Base-by-base conservation (phyloP, 2,113 vertebrate species). In the Ciconia maguari region DNA sequence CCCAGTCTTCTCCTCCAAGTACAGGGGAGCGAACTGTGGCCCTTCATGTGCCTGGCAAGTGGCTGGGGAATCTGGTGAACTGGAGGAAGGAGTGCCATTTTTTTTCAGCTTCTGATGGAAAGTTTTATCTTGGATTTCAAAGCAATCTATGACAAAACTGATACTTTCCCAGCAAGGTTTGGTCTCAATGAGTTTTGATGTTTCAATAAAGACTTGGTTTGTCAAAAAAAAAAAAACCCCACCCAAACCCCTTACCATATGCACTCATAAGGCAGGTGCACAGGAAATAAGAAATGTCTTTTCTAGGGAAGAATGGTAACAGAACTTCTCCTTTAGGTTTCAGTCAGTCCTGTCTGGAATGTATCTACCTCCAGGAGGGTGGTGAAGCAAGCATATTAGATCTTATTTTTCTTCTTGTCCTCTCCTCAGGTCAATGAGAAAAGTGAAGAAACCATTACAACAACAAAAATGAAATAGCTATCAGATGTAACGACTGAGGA, bases 381-480 rank as follows among this genome's bases (percentile, higher is more conserved):
- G 42, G 7, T 18, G 55, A 84, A 74, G 19, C 36, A 77, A 77
- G 4, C 6, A 9, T 44, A 10, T 49, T 74, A 8, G 69, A 26
- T 49, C 11, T 80, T 65, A 8, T 66, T 91, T 74, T 89, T 62
- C 17, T 92, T 87, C 17, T 46, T 82, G 5, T 57, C 4, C 10
- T 78, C 15, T 94, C 22, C 27, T 61, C 58, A 21, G 71, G 60
- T 90, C 75, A 93, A 38, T 83, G 49, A 68, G 85, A 79, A 91
- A 64, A 77, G 66, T 52, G 27, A 69, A 95, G 69, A 91, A 84
- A 83, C 3, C 5, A 41, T 84, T 95, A 89, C 96, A 96, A 90
- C 82, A 74, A 41, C 78, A 87, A 96, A 94, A 96, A 94, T 76
- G 2, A 95, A 96, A 52, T 94, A 75, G 29, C 55, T 20, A 9